Conservation (phyloP, 2,797 vertebrate genomes). For the Poeciliopsis infans region DNA sequence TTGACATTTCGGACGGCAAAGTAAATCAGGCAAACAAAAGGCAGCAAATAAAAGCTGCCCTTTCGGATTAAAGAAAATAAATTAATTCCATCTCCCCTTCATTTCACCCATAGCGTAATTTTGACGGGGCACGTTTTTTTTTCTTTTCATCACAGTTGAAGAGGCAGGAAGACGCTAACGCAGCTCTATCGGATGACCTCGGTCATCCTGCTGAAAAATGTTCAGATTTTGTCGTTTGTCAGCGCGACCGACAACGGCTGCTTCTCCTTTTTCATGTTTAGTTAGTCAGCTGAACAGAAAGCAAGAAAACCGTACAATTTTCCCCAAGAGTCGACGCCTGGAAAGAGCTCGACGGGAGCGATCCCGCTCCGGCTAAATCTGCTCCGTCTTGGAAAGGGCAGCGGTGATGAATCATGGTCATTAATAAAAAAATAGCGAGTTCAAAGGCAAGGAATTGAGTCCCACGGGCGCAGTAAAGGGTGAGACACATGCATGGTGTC, state of each 20-base stretch:
- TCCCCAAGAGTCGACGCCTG: not conserved
- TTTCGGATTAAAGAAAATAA: slow-evolving; percentile 3
- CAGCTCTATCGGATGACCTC: slow-evolving; percentile 1
- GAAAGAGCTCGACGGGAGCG: not conserved
- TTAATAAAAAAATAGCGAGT: not conserved
- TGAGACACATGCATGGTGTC: not conserved
- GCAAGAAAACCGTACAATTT: not conserved
- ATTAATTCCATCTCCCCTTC: not conserved
- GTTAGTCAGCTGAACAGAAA: not conserved
- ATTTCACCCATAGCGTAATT: slow-evolving; percentile 7
- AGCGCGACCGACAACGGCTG: not conserved
- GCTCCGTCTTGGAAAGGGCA: not conserved
- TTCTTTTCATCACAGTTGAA: not conserved
- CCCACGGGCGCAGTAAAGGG: slow-evolving; percentile 1
- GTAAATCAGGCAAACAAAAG: slow-evolving; percentile 17
- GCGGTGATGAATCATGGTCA: not conserved
- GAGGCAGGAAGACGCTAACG: not conserved
- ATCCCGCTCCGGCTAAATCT: not conserved
- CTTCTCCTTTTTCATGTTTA: no score
- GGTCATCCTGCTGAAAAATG: not conserved
- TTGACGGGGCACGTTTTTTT: not conserved
- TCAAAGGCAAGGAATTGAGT: not conserved
- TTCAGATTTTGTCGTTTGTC: not conserved
- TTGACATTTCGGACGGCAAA: not conserved
- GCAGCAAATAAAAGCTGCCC: not conserved